Evolutionary conservation across 2,113 vertebrate genomes (phyloP).

Genomic region (Salvelinus sp.): DNA sequence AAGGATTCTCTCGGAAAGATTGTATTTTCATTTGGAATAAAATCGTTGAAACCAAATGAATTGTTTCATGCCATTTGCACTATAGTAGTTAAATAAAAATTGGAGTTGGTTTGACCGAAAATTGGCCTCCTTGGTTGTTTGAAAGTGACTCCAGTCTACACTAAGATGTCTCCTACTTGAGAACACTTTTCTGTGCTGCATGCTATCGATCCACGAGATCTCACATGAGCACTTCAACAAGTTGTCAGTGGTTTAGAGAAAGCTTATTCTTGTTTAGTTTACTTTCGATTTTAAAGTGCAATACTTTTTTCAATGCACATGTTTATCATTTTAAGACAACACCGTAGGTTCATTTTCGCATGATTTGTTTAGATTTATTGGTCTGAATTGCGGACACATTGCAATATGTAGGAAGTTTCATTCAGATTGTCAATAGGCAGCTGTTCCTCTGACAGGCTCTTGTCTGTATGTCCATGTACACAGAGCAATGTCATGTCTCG

Average conservation of each 20-base stretch:
- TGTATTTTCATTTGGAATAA: constrained; percentile 75
- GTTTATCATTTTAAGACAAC: neutral
- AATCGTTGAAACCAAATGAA: constrained; percentile 72
- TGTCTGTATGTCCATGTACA: no score
- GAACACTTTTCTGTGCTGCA: constrained; percentile 5
- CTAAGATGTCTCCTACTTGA: constrained; percentile 43
- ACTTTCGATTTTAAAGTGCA: neutral
- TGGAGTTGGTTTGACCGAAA: constrained; percentile 30
- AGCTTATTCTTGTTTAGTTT: neutral
- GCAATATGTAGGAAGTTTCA: no score
- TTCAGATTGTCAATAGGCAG: no score
- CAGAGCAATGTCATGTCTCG: neutral
- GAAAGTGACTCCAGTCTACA: constrained; percentile 43
- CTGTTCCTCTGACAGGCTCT: neutral
- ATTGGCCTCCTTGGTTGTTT: constrained; percentile 53
- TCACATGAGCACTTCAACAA: constrained; percentile 25
- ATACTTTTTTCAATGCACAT: neutral
- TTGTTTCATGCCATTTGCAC: constrained; percentile 64
- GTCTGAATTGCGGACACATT: neutral
- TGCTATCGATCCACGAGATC: constrained; percentile 18
- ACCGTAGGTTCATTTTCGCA: neutral
- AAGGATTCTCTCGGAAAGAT: constrained; percentile 68
- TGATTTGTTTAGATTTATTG: neutral
- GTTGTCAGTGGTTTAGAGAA: constrained; percentile 2
- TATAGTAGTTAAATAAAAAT: constrained; percentile 69